phyloP scores from a whole-genome alignment of 2,113 vertebrate species.

The Ranitomeya variabilis region DNA sequence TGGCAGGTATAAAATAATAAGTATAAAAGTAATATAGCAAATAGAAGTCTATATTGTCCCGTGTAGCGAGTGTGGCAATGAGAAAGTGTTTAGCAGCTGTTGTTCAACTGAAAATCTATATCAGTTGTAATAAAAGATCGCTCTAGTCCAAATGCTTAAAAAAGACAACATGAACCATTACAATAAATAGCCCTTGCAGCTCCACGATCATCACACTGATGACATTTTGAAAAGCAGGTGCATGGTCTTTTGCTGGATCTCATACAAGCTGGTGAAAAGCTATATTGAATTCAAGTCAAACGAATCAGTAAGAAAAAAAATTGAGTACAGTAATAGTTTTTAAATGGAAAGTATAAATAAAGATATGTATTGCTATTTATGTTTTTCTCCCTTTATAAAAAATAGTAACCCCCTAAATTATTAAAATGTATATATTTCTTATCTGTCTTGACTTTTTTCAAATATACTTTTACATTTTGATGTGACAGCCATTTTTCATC shows the following conservation, averaged over 20 bases:
- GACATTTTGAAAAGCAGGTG: slow-evolving; percentile 43
- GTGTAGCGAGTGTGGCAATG: slow-evolving; percentile 51
- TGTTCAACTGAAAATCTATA: slow-evolving; percentile 58
- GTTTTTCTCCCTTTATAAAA: no score
- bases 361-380: background rate
- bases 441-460: no score
- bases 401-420: no score
- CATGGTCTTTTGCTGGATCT: slow-evolving; percentile 45
- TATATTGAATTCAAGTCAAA: slow-evolving; percentile 36
- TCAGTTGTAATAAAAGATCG: slow-evolving; percentile 53
- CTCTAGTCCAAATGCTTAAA: slow-evolving; percentile 51
- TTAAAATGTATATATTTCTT: no score
- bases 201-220: slow-evolving; percentile 44
- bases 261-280: slow-evolving; percentile 9
- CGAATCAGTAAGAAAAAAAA: slow-evolving; percentile 11
- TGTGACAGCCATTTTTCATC: no score
- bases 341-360: slow-evolving; percentile 29
- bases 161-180: slow-evolving; percentile 53
- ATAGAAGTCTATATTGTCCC: slow-evolving; percentile 55
- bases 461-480: no score
- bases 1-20: slow-evolving; percentile 58
- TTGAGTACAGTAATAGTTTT: background rate
- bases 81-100: slow-evolving; percentile 56
- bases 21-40: slow-evolving; percentile 52
- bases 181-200: slow-evolving; percentile 39